A percentile compares a stretch with the other conserved stretches of the same genome.
These are phyloP conservation scores for Actinernus sp. DNA, from an alignment of 92 coral and sea anemone genomes.

Conservation along the genomic window DNA sequence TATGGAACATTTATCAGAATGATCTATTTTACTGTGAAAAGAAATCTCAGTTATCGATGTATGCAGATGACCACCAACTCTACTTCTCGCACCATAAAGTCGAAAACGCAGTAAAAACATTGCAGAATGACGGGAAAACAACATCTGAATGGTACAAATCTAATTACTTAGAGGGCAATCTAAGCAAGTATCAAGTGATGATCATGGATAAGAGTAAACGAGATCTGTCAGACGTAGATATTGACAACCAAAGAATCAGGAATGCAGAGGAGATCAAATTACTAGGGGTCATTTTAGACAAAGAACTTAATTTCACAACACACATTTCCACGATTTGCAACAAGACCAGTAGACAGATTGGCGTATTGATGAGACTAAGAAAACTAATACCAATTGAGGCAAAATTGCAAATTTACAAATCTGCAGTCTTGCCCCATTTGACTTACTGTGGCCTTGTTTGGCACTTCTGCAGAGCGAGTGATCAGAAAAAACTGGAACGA, in stretches of 20 bases:
- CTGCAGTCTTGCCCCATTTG: conserved; percentile 48
- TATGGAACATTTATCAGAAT: conserved; percentile 68
- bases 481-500: conserved; percentile 35
- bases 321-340: conserved; percentile 41
- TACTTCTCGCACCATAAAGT: conserved; percentile 31
- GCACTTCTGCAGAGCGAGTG: conserved; percentile 49
- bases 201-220: conserved; percentile 10
- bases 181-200: conserved; percentile 56
- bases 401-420: conserved; percentile 53
- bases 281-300: conserved; percentile 19
- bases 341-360: conserved; percentile 47
- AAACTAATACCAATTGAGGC: conserved; percentile 50
- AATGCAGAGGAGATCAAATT: conserved; percentile 29
- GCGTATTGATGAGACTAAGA: conserved; percentile 38
- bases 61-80: conserved; percentile 72
- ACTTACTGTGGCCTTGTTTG: conserved; percentile 27
- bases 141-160: conserved; percentile 46
- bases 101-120: conserved; percentile 2
- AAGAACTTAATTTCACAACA: conserved; percentile 13
- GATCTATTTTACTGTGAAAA: conserved; percentile 56
- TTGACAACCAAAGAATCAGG: too few species aligned
- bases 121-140: conserved; percentile 25
- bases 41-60: conserved; percentile 50
- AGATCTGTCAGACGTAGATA: background rate
- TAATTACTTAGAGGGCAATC: conserved; percentile 53